Base-by-base conservation (phyloP, 2,888 invertebrate species). In the Adineta ricciae region DNA sequence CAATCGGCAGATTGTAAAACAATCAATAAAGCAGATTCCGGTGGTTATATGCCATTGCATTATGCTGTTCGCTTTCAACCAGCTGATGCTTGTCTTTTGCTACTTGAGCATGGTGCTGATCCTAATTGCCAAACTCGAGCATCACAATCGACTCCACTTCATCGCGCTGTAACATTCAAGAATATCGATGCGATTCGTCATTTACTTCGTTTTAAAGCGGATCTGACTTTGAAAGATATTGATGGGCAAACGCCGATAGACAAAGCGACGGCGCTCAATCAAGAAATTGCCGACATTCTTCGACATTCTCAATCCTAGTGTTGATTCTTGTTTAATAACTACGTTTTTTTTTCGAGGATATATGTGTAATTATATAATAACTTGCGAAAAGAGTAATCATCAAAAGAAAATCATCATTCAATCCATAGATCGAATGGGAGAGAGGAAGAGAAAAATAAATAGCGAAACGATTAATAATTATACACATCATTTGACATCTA, bases 31-130 rank as follows among this genome's bases (percentile, higher is more conserved):
- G 24, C 14, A 3, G 78, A 78, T 41, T 41, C n/a, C 14, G n/a
- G 78, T 78, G 78, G 78, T 14, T 78, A 78, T 78, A 78, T 41
- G n/a, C 41, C 78, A 41, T 14, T 78, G 1, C 78, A 78, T 78
- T 78, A 78, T 41, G 0, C 41, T 41, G 38, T 78, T 41, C 78
- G 78, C 41, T 41, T 41, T 78, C 78, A 78, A 78, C 78, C 78
- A 2, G 78, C 78, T n/a, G 8, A 78, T 41, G 19, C 19, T 78
- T 38, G 38, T 41, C 41, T 8, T n/a, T 21, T 78, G 24, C n/a
- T 78, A 78, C 41, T 78, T n/a, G 78, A 78, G n/a, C 38, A 78
- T 78, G 41, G 41, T 41, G 78, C 78, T 8, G 5, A 78, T 78
- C 78, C 78, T 11, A 78, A 78, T 78, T 41, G 38, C n/a, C 41